A percentile compares a stretch with the other conserved stretches of the same genome.
Conservation (phyloP, 2,888 invertebrate genomes). For the Lasioglossum marginatum region DNA sequence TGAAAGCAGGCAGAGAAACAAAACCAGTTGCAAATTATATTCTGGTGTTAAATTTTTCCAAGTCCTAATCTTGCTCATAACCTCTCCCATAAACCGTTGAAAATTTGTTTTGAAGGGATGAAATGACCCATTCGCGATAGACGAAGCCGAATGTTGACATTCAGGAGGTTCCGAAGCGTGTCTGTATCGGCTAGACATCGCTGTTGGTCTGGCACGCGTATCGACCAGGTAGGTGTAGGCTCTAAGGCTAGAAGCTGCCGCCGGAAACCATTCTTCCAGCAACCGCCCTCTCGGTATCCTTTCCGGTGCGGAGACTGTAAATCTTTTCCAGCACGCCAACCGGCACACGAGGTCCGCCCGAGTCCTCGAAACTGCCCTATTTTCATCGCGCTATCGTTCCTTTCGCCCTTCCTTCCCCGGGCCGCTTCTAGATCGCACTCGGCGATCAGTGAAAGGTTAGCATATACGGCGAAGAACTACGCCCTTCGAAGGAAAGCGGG, state of each 20-base stretch:
- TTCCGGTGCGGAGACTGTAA: conserved; percentile 80
- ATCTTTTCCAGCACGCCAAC: conserved; percentile 80
- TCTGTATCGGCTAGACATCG: conserved; percentile 29
- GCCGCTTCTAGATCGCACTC: conserved; percentile 62
- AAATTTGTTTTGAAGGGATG: neutral
- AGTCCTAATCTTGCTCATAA: neutral
- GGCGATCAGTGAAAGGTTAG: conserved; percentile 69
- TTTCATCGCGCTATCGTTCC: conserved; percentile 64
- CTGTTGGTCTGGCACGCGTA: conserved; percentile 66
- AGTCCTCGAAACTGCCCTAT: conserved; percentile 73
- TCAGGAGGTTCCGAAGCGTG: conserved; percentile 9
- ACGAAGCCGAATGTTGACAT: neutral
- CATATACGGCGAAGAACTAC: conserved; percentile 66
- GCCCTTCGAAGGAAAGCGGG: conserved; percentile 54
- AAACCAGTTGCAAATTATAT: neutral
- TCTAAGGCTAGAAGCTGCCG: conserved; percentile 72
- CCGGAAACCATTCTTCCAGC: conserved; percentile 82
- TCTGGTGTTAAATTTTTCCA: neutral
- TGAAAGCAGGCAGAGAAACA: conserved; percentile 8
- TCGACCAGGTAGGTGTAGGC: conserved; percentile 63
- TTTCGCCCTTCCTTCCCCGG: conserved; percentile 58
- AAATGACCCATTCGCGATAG: neutral
- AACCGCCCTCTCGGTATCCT: conserved; percentile 77
- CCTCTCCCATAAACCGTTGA: neutral
- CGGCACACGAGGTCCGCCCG: conserved; percentile 58